Conservation (phyloP, 2,888 invertebrate genomes). For the Megaustenia siamemsis region DNA sequence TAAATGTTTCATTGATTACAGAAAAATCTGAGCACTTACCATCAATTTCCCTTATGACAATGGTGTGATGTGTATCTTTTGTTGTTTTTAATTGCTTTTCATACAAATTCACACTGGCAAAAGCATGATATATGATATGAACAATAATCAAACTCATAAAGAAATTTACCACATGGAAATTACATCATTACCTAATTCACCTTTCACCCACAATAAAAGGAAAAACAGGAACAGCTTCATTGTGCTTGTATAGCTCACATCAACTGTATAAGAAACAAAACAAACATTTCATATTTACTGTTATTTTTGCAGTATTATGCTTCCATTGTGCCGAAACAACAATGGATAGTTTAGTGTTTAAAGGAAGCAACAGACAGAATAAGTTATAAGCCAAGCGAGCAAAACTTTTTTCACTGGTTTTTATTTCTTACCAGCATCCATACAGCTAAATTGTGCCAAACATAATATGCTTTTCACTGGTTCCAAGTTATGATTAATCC, state of each 20-base stretch:
- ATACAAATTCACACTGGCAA: not conserved
- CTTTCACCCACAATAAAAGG: not conserved
- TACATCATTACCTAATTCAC: not conserved
- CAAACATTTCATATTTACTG: not conserved
- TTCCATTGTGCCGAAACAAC: no score
- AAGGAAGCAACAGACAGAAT: no score
- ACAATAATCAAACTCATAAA: not conserved
- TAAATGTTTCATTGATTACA: not conserved
- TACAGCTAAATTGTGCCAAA: no score
- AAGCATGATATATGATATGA: not conserved
- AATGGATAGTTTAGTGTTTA: no score
- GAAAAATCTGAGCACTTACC: not conserved
- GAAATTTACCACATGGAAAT: not conserved
- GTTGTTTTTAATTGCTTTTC: not conserved
- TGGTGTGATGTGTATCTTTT: not conserved
- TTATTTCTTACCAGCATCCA: no score
- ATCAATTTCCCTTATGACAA: not conserved
- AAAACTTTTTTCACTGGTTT: no score
- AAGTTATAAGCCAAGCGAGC: no score
- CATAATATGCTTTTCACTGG: no score
- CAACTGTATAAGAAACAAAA: not conserved
- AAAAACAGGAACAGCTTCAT: not conserved
- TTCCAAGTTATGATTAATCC: no score
- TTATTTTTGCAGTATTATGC: no score
- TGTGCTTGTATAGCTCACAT: not conserved